Evolutionary conservation across 2,113 vertebrate species (phyloP), one percentile per base, ranked within the genome.

Genomic region (Neodontobutis hainanensis): DNA sequence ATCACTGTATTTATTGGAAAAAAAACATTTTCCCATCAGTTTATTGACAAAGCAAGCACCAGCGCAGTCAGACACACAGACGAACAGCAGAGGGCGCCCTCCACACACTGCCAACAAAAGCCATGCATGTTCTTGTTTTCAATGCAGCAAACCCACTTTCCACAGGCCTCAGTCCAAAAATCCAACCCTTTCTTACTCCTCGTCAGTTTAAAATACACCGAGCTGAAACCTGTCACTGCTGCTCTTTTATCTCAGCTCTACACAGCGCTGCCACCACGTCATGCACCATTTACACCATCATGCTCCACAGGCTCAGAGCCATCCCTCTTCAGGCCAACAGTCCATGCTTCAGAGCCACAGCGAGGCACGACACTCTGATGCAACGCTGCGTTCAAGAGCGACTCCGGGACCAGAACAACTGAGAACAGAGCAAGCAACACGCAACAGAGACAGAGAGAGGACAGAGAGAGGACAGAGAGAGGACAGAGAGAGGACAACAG

Each of bases 31-130:
- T 12, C 32, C n/a, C 3, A 40, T 40, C 5, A 40, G 38, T 8
- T 4, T 8, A 55, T 55, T 55, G 32, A 53, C 9, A 14, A 53
- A 53, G 32, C 51, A 53, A 46, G 51, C 32, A 55, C 51, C 51
- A 55, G 44, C 11, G 11, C 44, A 46, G 12, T 2, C 49, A 52
- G 10, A 35, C 19, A 52, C 15, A 2, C 8, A 15, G 15, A 11
- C 15, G 32, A 36, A 35, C 51, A 35, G 51, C 51, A 55, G 51
- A 55, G 51, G 34, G 34, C 51, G 11, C 19, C 19, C 19, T 27
- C 19, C 19, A 27, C 19, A 27, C 19, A 27, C 19, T 27, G 19
- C 19, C 19, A 27, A 27, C 19, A 27, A 32, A 55, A 55, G 51
- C 51, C 51, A 55, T 55, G 51, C 51, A 55, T 27, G 19, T 27